A percentile compares a stretch with the other conserved stretches of the same genome.
These are phyloP conservation scores for Galago senegalensis DNA, from an alignment of 2,797 vertebrate species.

Conservation along the genomic window DNA sequence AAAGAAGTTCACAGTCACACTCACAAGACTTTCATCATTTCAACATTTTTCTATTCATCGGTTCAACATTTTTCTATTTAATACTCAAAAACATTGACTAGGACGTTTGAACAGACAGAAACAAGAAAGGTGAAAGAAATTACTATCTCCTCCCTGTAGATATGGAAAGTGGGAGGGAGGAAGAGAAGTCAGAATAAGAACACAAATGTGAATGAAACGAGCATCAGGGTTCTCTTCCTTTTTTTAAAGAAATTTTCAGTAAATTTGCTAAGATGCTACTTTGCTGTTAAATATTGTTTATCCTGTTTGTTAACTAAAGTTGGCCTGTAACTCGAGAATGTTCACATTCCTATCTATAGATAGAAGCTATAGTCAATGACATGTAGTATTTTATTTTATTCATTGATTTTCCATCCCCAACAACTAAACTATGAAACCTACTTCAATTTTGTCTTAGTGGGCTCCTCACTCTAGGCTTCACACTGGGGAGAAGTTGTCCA, in stretches of 20 bases:
- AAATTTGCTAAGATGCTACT: not conserved
- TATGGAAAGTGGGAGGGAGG: not conserved
- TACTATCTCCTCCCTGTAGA: not conserved
- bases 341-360: not conserved
- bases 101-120: not conserved
- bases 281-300: conserved; percentile 26
- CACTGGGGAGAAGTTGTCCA: not conserved
- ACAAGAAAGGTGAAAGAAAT: not conserved
- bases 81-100: conserved; percentile 30
- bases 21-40: not conserved
- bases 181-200: not conserved
- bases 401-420: not conserved
- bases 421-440: not conserved
- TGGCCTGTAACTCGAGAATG: not conserved
- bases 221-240: not conserved
- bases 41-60: conserved; percentile 13
- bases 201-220: conserved; percentile 45
- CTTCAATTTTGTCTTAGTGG: conserved; percentile 18
- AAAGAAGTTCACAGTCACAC: not conserved
- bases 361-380: not conserved
- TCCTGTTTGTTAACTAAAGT: not conserved
- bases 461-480: conserved; percentile 8
- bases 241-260: conserved; percentile 10
- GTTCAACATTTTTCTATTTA: conserved; percentile 42
- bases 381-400: not conserved